phyloP scores from a whole-genome alignment of 1,140 invertebrate genomes.

The Helicoverpa zea region DNA sequence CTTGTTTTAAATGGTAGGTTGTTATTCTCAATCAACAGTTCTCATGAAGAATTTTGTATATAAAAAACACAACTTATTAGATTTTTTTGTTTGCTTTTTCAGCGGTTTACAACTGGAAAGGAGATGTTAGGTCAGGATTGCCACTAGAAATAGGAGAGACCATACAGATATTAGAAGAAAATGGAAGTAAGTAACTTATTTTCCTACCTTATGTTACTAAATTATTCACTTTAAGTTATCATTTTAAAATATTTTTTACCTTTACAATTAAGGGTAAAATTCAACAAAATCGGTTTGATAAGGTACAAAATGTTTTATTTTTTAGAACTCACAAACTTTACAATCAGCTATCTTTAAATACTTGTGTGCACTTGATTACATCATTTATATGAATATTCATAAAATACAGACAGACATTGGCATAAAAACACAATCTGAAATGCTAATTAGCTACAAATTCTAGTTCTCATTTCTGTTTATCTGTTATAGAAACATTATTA shows the following conservation, averaged over 20 bases:
- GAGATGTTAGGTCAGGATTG: constrained; percentile 93
- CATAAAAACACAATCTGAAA: constrained; percentile 30
- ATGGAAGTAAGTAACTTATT: constrained; percentile 87
- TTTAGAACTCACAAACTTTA: background rate
- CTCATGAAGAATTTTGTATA: background rate
- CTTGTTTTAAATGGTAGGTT: too few relatives aligned
- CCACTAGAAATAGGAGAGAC: constrained; percentile 96
- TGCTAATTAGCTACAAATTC: constrained; percentile 16
- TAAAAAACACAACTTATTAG: background rate
- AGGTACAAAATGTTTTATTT: too few relatives aligned
- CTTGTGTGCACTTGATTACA: background rate
- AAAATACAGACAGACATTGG: constrained; percentile 19
- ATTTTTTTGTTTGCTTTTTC: constrained; percentile 58
- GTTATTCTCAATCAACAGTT: too few relatives aligned
- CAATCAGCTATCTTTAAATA: background rate
- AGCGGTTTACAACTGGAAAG: constrained; percentile 97
- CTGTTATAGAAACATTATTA: constrained; percentile 12
- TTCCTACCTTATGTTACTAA: background rate
- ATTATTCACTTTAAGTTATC: background rate
- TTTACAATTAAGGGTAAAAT: too few relatives aligned
- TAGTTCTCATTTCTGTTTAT: constrained; percentile 21
- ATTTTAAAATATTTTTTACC: background rate
- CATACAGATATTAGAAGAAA: constrained; percentile 96
- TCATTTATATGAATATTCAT: constrained; percentile 1
- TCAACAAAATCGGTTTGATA: too few relatives aligned